A percentile compares a stretch with the other conserved stretches of the same genome.
Evolutionary conservation across 2,888 invertebrate species (phyloP).

Genomic region (Drosophila anomalata): DNA sequence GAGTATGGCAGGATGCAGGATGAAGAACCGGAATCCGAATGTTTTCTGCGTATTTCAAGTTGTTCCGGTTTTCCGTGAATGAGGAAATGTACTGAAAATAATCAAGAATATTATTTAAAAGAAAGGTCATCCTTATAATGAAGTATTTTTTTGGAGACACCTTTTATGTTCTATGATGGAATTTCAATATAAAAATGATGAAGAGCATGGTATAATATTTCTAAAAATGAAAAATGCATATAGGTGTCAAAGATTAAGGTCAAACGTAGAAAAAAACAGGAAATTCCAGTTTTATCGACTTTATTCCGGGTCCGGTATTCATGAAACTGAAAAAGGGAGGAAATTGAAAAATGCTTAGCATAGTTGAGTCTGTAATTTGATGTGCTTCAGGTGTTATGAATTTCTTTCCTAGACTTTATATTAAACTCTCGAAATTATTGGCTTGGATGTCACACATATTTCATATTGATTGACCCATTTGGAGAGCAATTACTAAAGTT

Average conservation of each 20-base stretch:
- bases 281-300: constrained; percentile 56
- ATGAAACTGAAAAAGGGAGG: background rate
- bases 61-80: constrained; percentile 13
- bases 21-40: constrained; percentile 7
- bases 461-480: constrained; percentile 21
- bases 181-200: constrained; percentile 5
- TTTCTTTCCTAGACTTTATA: background rate
- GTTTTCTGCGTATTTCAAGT: constrained; percentile 16
- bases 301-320: background rate
- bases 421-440: background rate
- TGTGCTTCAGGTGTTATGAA: constrained; percentile 41
- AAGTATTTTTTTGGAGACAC: background rate
- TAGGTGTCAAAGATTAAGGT: constrained; percentile 4
- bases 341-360: constrained; percentile 41
- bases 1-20: background rate
- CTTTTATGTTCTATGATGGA: background rate
- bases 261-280: constrained; percentile 9
- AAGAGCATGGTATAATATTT: background rate
- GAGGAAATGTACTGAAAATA: background rate
- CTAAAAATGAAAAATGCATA: constrained; percentile 5
- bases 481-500: constrained; percentile 25
- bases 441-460: constrained; percentile 29
- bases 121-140: too few relatives aligned
- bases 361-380: constrained; percentile 29
- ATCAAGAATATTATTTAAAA: background rate